Evolutionary conservation across 2,113 vertebrate species (phyloP).

Genomic region (Echinops telfairi): DNA sequence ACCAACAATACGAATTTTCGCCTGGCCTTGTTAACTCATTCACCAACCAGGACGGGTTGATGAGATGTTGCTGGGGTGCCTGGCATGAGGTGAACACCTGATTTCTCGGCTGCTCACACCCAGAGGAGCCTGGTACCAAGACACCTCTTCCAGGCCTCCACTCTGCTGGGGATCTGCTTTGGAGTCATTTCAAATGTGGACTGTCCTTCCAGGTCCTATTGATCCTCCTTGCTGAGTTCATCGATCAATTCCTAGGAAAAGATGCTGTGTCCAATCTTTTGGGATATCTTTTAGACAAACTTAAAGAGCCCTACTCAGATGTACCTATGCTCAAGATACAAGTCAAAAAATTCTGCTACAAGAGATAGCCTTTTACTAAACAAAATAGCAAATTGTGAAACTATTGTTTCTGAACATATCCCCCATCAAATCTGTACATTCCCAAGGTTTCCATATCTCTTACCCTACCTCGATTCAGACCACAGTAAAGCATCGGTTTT

Average conservation of each 20-base stretch:
- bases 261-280: not conserved
- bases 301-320: not conserved
- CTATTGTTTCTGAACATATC: too few relatives aligned
- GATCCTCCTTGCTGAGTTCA: not conserved
- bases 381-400: too few relatives aligned
- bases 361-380: too few relatives aligned
- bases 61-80: not conserved
- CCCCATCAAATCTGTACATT: too few relatives aligned
- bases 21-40: not conserved
- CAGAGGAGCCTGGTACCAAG: not conserved
- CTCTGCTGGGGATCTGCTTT: not conserved
- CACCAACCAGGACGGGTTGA: not conserved
- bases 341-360: too few relatives aligned
- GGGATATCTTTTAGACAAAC: not conserved
- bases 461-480: too few relatives aligned
- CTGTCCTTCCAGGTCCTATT: not conserved
- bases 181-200: not conserved
- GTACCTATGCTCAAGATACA: not conserved
- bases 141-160: not conserved
- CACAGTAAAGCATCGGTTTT: too few relatives aligned
- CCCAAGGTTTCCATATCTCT: too few relatives aligned
- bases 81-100: not conserved
- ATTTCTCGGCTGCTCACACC: not conserved
- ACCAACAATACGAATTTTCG: not conserved
- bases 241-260: slow-evolving; percentile 14